A percentile compares a stretch with the other conserved stretches of the same genome.
Evolutionary conservation across 2,888 invertebrate genomes (phyloP).

Genomic region (Cartodere bifasciata): DNA sequence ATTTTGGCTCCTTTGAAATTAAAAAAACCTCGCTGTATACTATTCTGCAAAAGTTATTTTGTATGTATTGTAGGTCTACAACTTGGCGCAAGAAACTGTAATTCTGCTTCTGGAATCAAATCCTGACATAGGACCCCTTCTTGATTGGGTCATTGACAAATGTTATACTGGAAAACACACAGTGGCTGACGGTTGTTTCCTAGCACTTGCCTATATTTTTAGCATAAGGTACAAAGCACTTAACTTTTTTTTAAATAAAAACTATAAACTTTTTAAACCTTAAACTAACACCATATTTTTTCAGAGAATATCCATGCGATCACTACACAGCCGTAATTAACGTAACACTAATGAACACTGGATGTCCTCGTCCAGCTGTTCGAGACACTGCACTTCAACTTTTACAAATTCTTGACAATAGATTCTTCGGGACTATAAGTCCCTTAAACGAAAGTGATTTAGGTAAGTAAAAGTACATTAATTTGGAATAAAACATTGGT

Average conservation of each 20-base stretch:
- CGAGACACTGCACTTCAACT: slow-evolving; percentile 90
- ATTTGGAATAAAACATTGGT: no score
- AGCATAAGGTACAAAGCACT: slow-evolving; percentile 66
- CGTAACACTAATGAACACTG: slow-evolving; percentile 91
- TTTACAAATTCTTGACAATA: slow-evolving; percentile 82
- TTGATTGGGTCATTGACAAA: slow-evolving; percentile 97
- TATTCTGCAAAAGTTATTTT: neutral
- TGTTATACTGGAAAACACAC: slow-evolving; percentile 88
- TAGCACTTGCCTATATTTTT: slow-evolving; percentile 91
- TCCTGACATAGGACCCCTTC: slow-evolving; percentile 76
- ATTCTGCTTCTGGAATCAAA: slow-evolving; percentile 89
- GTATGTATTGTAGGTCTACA: slow-evolving; percentile 56
- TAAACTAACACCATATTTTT: no score
- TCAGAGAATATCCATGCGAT: slow-evolving; percentile 91
- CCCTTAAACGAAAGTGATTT: slow-evolving; percentile 60
- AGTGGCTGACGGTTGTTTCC: slow-evolving; percentile 93
- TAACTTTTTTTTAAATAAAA: no score
- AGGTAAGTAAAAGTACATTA: slow-evolving; percentile 41
- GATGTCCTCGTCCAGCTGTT: slow-evolving; percentile 83
- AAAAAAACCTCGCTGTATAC: no score
- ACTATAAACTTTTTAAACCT: no score
- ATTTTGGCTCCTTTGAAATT: no score
- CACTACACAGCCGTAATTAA: slow-evolving; percentile 97
- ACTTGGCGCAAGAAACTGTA: slow-evolving; percentile 85
- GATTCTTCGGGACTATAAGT: slow-evolving; percentile 81